Conservation (phyloP, 2,888 invertebrate genomes). For the Galerucella nymphaeae region DNA sequence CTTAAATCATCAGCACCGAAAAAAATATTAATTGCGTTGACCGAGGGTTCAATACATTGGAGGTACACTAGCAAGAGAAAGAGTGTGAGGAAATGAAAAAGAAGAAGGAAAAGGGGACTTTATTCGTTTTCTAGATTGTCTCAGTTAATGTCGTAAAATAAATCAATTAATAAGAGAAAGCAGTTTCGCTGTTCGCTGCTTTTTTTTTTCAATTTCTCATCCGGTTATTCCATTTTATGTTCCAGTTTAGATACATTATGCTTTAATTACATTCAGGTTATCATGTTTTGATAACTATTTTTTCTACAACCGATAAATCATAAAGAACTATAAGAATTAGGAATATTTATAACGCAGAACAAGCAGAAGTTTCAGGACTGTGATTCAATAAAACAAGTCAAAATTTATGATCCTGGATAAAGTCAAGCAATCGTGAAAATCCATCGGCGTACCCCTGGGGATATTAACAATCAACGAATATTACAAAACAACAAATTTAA, state of each 20-base stretch:
- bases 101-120: constrained; percentile 6
- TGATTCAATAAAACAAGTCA: too few species aligned
- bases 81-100: neutral
- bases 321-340: too few species aligned
- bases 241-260: neutral
- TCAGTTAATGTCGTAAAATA: constrained; percentile 41
- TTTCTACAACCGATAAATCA: too few species aligned
- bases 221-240: neutral
- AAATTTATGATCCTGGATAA: too few species aligned
- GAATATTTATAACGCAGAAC: too few species aligned
- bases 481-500: constrained; percentile 29
- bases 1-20: constrained; percentile 42
- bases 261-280: neutral
- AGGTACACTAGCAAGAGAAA: neutral
- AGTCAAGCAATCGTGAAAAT: neutral
- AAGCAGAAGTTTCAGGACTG: too few species aligned
- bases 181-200: neutral
- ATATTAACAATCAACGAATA: constrained; percentile 7
- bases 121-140: constrained; percentile 32
- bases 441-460: constrained; percentile 7
- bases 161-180: constrained; percentile 41
- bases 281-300: too few species aligned
- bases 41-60: constrained; percentile 48
- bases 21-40: constrained; percentile 54
- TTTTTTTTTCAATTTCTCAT: neutral